phyloP scores from a whole-genome alignment of 2,888 invertebrate genomes.

The Conus canariensis region DNA sequence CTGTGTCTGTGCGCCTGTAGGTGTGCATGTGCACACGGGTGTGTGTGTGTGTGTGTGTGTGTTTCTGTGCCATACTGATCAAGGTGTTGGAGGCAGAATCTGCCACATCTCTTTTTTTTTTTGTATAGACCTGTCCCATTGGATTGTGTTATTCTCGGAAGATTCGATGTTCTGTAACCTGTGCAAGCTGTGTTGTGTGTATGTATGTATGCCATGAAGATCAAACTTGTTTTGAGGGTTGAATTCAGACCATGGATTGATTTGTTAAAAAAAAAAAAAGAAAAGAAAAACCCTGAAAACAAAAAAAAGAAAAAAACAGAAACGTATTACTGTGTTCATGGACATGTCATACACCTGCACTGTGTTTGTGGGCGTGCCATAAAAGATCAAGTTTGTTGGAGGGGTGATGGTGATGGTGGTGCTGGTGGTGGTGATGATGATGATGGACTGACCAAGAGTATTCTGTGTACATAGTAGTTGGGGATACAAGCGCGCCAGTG shows the following conservation, averaged over 20 bases:
- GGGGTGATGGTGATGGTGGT: neutral
- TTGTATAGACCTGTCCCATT: no score
- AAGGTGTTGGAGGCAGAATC: no score
- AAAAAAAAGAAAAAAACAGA: no score
- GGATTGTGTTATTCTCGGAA: no score
- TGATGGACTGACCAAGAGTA: conserved; percentile 13
- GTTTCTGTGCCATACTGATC: no score
- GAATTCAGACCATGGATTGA: no score
- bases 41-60: no score
- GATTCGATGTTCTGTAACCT: no score
- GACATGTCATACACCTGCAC: neutral
- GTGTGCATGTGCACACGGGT: neutral
- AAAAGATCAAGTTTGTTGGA: neutral
- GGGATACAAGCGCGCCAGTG: neutral
- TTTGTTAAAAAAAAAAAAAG: no score
- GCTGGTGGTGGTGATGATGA: neutral
- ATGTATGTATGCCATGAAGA: neutral
- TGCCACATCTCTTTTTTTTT: no score
- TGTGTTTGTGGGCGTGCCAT: neutral
- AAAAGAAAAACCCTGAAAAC: no score
- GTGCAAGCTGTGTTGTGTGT: no score
- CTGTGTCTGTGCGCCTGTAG: neutral
- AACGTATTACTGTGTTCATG: conserved; percentile 1
- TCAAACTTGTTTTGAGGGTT: neutral
- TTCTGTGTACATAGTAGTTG: conserved; percentile 1